Percentiles rank a stretch among this genome's conserved stretches.
These are phyloP conservation scores for Sepioteuthis lessoniana DNA, from an alignment of 2,888 invertebrate species.

Conservation along the genomic window DNA sequence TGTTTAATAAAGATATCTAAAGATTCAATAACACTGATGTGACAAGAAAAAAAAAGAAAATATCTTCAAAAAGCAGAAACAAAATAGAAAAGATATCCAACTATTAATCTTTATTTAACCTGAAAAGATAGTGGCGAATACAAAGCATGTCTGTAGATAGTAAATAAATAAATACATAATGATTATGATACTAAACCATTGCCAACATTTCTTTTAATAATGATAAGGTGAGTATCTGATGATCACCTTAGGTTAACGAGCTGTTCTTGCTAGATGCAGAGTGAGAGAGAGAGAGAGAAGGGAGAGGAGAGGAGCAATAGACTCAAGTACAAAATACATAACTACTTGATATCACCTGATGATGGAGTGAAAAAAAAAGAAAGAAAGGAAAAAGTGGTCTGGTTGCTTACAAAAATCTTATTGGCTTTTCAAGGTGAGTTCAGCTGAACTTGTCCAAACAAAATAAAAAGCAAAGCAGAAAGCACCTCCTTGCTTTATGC, in stretches of 20 bases:
- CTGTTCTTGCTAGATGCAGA: neutral
- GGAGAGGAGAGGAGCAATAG: too few species aligned
- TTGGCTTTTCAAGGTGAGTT: neutral
- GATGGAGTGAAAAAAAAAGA: too few species aligned
- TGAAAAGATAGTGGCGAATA: too few species aligned
- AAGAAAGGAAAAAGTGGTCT: neutral
- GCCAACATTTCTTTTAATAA: neutral
- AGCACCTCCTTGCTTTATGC: neutral
- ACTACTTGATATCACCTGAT: slow-evolving; percentile 12
- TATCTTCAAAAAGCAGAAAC: too few species aligned
- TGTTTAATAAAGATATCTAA: too few species aligned
- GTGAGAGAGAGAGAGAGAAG: neutral
- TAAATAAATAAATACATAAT: too few species aligned
- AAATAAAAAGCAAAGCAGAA: neutral
- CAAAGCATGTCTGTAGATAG: too few species aligned
- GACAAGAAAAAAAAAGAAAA: too few species aligned
- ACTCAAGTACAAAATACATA: neutral
- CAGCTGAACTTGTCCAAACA: neutral
- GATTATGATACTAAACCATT: too few species aligned
- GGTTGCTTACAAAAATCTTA: neutral
- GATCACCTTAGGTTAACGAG: neutral
- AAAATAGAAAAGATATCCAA: too few species aligned
- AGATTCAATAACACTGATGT: too few species aligned
- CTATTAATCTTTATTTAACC: too few species aligned
- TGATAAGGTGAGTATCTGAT: neutral